A percentile compares a stretch with the other conserved stretches of the same genome.
Conservation (phyloP, 2,888 invertebrate genomes). For the Odontothrips loti region DNA sequence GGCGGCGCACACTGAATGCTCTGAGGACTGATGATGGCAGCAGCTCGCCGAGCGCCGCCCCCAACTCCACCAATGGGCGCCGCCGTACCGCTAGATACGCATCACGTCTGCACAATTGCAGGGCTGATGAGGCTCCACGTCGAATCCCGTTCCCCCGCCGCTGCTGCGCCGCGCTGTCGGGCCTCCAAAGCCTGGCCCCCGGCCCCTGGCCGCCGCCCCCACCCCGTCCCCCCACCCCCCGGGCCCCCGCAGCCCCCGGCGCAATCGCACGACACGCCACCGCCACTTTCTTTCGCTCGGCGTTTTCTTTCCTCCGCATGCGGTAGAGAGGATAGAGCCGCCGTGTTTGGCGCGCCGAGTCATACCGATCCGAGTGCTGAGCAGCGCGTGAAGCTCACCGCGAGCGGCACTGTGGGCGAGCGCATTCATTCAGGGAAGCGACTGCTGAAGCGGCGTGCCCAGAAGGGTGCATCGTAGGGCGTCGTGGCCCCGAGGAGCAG, state of each 20-base stretch:
- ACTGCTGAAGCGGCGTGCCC: too few relatives aligned
- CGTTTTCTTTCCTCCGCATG: not conserved
- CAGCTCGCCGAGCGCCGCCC: not conserved
- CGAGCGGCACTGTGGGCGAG: not conserved
- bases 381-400: not conserved
- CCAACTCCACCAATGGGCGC: not conserved
- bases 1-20: too few relatives aligned
- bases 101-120: slow-evolving; percentile 13
- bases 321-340: not conserved
- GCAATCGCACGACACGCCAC: not conserved
- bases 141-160: not conserved
- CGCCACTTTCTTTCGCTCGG: not conserved
- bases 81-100: not conserved
- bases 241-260: not conserved
- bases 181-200: not conserved
- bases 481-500: too few relatives aligned
- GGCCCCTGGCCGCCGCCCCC: not conserved
- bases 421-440: too few relatives aligned
- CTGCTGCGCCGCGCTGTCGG: not conserved
- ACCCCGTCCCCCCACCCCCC: not conserved
- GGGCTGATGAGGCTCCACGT: not conserved
- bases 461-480: too few relatives aligned
- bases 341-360: not conserved
- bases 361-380: not conserved
- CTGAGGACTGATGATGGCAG: not conserved